These are phyloP conservation scores for Alexandromys fortis DNA, from an alignment of 2,113 vertebrate genomes.

Conservation along the genomic window DNA sequence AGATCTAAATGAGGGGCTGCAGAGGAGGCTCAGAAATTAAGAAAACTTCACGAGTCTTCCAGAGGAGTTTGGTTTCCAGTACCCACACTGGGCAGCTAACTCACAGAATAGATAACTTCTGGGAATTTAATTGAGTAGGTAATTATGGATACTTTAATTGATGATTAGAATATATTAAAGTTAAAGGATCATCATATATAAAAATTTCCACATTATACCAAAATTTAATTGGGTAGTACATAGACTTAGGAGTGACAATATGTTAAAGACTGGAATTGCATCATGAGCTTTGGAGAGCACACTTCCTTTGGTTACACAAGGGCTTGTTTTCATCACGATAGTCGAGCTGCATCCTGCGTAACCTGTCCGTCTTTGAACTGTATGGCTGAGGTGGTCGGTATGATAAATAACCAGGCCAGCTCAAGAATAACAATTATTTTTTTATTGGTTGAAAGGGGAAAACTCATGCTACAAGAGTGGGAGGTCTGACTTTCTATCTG, in stretches of 20 bases:
- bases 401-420: too few relatives aligned
- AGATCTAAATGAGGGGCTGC: not conserved
- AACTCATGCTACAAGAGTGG: too few relatives aligned
- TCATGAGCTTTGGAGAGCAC: not conserved
- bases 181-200: not conserved
- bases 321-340: not conserved
- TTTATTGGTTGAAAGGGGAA: too few relatives aligned
- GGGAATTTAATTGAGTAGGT: not conserved
- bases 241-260: not conserved
- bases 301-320: not conserved
- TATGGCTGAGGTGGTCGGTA: not conserved
- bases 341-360: not conserved
- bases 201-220: not conserved
- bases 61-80: not conserved
- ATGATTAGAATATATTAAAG: not conserved
- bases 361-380: conserved; percentile 7
- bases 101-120: not conserved
- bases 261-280: not conserved
- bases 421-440: too few relatives aligned
- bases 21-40: not conserved
- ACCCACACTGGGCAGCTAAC: not conserved
- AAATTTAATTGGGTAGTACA: not conserved
- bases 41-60: not conserved
- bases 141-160: not conserved
- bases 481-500: too few relatives aligned